Conservation (phyloP, 2,797 vertebrate species). For the Sternarchorhynchus goeldii region DNA sequence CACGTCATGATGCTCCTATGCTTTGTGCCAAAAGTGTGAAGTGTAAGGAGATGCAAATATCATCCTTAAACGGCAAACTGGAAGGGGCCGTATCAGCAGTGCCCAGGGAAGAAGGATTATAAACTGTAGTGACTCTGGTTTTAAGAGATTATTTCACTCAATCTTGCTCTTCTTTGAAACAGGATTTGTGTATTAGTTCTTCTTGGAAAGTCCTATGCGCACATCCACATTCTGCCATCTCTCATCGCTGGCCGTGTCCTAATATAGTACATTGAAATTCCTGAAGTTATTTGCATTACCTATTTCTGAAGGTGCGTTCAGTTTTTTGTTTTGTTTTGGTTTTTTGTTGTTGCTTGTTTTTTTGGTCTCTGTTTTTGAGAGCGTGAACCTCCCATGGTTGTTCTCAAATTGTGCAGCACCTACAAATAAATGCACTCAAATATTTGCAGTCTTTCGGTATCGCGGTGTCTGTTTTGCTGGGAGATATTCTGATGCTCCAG, state of each 20-base stretch:
- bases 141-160: slow-evolving; percentile 55
- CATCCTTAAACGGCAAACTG: slow-evolving; percentile 30
- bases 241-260: slow-evolving; percentile 18
- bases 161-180: slow-evolving; percentile 46
- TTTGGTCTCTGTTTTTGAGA: slow-evolving; percentile 8
- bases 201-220: slow-evolving; percentile 36
- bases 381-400: neutral
- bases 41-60: slow-evolving; percentile 34
- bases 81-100: slow-evolving; percentile 38
- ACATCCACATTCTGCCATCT: slow-evolving; percentile 33
- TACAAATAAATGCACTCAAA: slow-evolving; percentile 11
- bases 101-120: slow-evolving; percentile 45
- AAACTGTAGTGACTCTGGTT: slow-evolving; percentile 49
- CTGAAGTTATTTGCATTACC: slow-evolving; percentile 6
- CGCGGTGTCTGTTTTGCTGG: neutral
- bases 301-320: slow-evolving; percentile 5
- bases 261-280: slow-evolving; percentile 10
- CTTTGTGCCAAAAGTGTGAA: slow-evolving; percentile 20
- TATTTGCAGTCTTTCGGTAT: slow-evolving; percentile 5
- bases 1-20: slow-evolving; percentile 6
- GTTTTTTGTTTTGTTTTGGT: neutral
- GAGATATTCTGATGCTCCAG: slow-evolving; percentile 35
- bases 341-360: neutral
- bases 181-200: slow-evolving; percentile 51
- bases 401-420: slow-evolving; percentile 4